These are phyloP conservation scores for Drosophila simulans DNA, from an alignment of 1,140 invertebrate genomes.

Conservation along the genomic window DNA sequence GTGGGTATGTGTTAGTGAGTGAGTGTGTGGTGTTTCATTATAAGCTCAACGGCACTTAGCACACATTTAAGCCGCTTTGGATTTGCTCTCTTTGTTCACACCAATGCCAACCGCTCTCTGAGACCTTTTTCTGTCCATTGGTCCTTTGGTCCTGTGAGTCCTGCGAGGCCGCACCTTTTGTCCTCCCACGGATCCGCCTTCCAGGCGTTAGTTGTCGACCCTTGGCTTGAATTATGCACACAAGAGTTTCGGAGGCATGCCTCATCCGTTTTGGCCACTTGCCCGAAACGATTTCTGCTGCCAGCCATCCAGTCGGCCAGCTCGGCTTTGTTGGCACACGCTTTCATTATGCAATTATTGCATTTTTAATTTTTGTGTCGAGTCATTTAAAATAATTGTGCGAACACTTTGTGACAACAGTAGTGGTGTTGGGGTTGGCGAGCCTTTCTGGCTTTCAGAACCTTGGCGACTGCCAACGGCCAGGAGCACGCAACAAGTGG, in stretches of 20 bases:
- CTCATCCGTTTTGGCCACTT: constrained; percentile 55
- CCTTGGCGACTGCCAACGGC: constrained; percentile 15
- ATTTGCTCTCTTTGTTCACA: constrained; percentile 50
- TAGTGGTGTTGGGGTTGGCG: background rate
- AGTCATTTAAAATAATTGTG: constrained; percentile 80
- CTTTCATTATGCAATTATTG: constrained; percentile 73
- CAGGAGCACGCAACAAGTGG: constrained; percentile 60
- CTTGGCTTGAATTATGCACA: constrained; percentile 56
- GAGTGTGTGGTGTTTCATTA: constrained; percentile 59
- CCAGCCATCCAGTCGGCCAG: background rate
- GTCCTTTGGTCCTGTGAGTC: constrained; percentile 15
- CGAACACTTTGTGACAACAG: constrained; percentile 64
- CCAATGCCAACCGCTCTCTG: constrained; percentile 10
- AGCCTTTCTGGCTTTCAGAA: constrained; percentile 25
- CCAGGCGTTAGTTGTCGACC: constrained; percentile 31
- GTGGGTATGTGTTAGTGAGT: constrained; percentile 13
- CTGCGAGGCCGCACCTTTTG: constrained; percentile 7
- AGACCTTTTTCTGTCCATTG: constrained; percentile 32
- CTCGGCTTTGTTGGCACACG: constrained; percentile 53
- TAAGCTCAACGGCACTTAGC: constrained; percentile 77
- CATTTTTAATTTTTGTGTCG: constrained; percentile 74
- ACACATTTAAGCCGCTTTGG: constrained; percentile 78
- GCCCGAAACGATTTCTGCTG: constrained; percentile 32
- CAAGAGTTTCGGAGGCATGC: constrained; percentile 37
- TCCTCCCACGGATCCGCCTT: background rate